Evolutionary conservation across 2,797 vertebrate genomes (phyloP).

Genomic region (Malacoraja senta): DNA sequence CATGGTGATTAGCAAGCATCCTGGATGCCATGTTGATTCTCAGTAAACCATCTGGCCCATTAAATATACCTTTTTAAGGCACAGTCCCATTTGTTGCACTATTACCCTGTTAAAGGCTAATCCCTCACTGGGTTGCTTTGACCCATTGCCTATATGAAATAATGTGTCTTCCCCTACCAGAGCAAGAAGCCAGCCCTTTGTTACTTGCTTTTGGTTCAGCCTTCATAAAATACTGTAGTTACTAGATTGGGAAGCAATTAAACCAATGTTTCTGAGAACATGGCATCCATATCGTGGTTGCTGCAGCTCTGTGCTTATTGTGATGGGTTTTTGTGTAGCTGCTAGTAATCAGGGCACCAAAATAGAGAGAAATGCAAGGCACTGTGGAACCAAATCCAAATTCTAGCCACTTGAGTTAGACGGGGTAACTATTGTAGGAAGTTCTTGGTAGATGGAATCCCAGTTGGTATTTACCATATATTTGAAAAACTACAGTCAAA

Average conservation of each 20-base stretch:
- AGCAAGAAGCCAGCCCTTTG: neutral
- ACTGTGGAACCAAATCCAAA: conserved; percentile 15
- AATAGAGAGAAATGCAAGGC: neutral
- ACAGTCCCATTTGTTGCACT: neutral
- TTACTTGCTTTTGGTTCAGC: neutral
- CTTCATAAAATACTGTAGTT: neutral
- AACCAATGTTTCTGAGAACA: neutral
- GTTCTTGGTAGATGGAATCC: neutral
- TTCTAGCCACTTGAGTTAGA: neutral
- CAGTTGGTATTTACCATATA: neutral
- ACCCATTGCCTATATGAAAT: conserved; percentile 16
- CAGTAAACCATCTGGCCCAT: neutral
- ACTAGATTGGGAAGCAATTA: neutral
- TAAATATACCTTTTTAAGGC: neutral
- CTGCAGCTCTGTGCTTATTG: neutral
- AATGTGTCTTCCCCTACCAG: neutral
- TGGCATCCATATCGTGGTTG: neutral
- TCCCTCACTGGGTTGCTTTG: neutral
- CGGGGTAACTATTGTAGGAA: neutral
- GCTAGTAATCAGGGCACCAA: neutral
- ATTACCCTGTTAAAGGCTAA: neutral
- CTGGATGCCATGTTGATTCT: conserved; percentile 20
- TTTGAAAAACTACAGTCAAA: neutral
- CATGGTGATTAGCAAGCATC: neutral
- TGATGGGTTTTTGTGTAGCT: neutral